Conservation (phyloP, 2,113 vertebrate species). For the Clarias batrachus region DNA sequence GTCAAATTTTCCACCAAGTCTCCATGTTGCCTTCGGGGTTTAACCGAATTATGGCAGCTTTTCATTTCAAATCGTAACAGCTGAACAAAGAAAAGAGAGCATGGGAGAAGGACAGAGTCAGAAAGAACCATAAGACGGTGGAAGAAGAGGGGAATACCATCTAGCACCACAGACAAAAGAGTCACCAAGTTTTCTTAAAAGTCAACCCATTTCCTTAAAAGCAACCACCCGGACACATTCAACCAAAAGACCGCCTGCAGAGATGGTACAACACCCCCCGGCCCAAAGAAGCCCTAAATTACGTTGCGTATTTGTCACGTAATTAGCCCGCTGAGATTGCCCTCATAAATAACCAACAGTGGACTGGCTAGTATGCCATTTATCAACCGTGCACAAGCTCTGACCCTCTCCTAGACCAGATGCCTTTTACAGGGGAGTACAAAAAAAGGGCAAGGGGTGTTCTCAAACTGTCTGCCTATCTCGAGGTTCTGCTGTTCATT, state of each 20-base stretch:
- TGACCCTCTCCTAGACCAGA: constrained; percentile 55
- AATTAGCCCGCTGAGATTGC: constrained; percentile 72
- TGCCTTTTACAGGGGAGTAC: constrained; percentile 22
- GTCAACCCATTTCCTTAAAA: constrained; percentile 22
- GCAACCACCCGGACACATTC: constrained; percentile 26
- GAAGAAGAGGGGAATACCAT: constrained; percentile 19
- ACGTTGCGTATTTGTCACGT: constrained; percentile 71
- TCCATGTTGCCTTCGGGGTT: constrained; percentile 7
- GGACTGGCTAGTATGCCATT: constrained; percentile 48
- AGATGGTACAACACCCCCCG: constrained; percentile 5
- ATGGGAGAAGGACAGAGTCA: constrained; percentile 34
- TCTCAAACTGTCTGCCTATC: constrained; percentile 42
- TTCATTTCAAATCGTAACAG: constrained; percentile 56
- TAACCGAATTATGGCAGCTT: constrained; percentile 29
- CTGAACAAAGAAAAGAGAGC: constrained; percentile 47
- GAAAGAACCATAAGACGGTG: constrained; percentile 11
- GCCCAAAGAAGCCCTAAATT: constrained; percentile 55
- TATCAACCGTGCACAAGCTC: constrained; percentile 57
- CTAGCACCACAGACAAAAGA: constrained; percentile 33
- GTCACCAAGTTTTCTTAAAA: constrained; percentile 18
- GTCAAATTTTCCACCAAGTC: constrained; percentile 22
- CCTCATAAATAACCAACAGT: constrained; percentile 66
- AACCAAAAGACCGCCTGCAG: constrained; percentile 29
- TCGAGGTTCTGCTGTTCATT: constrained; percentile 35
- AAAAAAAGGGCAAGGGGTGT: constrained; percentile 31